These are phyloP conservation scores for Myrmecophaga tridactyla DNA, from an alignment of 2,113 vertebrate species.

Conservation along the genomic window DNA sequence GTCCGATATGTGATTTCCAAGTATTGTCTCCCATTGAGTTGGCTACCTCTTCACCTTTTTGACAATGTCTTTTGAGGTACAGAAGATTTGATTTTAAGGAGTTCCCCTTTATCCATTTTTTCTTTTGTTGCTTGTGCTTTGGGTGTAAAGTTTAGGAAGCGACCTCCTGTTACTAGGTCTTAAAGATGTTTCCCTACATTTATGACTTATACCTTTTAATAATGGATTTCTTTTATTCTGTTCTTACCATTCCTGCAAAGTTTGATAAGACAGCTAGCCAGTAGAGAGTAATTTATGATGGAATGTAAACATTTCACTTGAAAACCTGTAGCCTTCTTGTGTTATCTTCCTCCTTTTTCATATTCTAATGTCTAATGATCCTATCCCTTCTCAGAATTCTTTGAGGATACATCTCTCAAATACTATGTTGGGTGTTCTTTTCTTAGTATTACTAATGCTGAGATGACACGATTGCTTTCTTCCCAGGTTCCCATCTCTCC, in stretches of 20 bases:
- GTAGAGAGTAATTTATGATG: neutral
- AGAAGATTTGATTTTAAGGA: too few relatives aligned
- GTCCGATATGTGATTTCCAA: too few relatives aligned
- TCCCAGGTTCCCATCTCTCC: neutral
- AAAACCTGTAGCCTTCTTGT: neutral
- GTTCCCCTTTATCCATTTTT: too few relatives aligned
- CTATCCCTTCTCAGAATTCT: neutral
- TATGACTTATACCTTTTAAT: neutral
- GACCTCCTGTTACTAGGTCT: too few relatives aligned
- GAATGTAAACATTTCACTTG: neutral
- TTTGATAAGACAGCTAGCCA: neutral
- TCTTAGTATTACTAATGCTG: neutral
- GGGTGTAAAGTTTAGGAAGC: too few relatives aligned
- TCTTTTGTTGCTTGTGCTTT: too few relatives aligned
- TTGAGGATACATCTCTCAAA: neutral
- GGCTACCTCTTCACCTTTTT: too few relatives aligned
- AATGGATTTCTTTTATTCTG: neutral
- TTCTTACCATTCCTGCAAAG: neutral
- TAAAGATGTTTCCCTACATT: too few relatives aligned
- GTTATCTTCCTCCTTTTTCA: neutral
- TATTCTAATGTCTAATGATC: neutral
- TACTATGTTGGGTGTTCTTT: neutral
- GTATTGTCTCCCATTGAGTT: too few relatives aligned
- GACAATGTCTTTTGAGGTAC: too few relatives aligned
- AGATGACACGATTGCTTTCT: neutral